A percentile compares a stretch with the other conserved stretches of the same genome.
These are phyloP conservation scores for Himalopsyche anomala DNA, from an alignment of 2,888 invertebrate genomes.

Conservation along the genomic window DNA sequence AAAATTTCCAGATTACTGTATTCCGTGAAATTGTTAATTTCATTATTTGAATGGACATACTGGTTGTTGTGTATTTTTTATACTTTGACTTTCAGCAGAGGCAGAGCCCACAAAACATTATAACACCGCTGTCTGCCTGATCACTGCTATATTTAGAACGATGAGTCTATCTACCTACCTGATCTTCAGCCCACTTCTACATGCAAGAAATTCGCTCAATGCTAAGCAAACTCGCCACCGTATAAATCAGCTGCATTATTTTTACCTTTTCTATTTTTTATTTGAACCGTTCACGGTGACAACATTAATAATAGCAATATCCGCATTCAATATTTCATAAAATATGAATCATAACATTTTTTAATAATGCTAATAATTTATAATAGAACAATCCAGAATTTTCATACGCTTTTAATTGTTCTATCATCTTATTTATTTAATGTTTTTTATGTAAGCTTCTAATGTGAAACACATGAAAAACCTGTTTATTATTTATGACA, in stretches of 20 bases:
- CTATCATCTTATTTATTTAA: too few relatives aligned
- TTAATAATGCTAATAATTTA: too few relatives aligned
- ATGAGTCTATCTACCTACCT: conserved; percentile 55
- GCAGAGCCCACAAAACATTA: not conserved
- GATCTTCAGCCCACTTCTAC: conserved; percentile 11
- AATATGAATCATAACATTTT: conserved; percentile 3
- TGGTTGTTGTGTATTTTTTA: not conserved
- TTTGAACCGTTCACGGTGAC: conserved; percentile 10
- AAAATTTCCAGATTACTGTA: too few relatives aligned
- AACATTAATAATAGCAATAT: not conserved
- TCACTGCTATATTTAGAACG: conserved; percentile 64
- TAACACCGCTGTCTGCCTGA: conserved; percentile 26
- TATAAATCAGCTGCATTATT: conserved; percentile 10
- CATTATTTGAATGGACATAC: too few relatives aligned
- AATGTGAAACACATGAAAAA: too few relatives aligned
- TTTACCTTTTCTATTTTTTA: conserved; percentile 28
- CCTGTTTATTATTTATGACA: too few relatives aligned
- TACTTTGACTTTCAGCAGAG: not conserved
- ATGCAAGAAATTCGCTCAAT: conserved; percentile 18
- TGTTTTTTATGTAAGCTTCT: too few relatives aligned
- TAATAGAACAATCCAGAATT: too few relatives aligned
- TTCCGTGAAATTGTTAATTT: too few relatives aligned
- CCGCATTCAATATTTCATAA: not conserved
- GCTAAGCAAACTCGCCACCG: not conserved
- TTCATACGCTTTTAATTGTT: too few relatives aligned